Percentiles rank a stretch among this genome's conserved stretches.
These are phyloP conservation scores for Galeruca laticollis DNA, from an alignment of 2,888 invertebrate species.

Conservation along the genomic window DNA sequence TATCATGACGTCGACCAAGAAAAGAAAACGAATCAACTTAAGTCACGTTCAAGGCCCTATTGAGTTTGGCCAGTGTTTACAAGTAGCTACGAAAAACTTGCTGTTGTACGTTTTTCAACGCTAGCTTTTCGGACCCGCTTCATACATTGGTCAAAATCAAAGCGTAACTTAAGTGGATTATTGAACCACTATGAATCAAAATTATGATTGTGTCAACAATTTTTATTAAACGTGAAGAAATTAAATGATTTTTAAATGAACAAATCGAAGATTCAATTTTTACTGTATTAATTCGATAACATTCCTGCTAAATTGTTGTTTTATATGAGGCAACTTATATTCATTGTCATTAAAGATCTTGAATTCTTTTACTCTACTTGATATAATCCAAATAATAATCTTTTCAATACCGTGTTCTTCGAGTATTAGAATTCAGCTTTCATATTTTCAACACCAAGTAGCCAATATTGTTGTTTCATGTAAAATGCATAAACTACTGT, in stretches of 20 bases:
- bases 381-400: too few relatives aligned
- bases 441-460: not conserved
- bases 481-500: slow-evolving; percentile 27
- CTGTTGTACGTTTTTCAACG: slow-evolving; percentile 20
- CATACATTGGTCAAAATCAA: slow-evolving; percentile 42
- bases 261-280: not conserved
- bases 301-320: not conserved
- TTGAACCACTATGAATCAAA: slow-evolving; percentile 13
- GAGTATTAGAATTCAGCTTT: not conserved
- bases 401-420: not conserved
- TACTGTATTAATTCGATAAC: not conserved
- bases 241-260: slow-evolving; percentile 1
- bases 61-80: slow-evolving; percentile 51
- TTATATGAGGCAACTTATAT: not conserved
- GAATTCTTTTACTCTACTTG: not conserved
- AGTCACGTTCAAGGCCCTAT: slow-evolving; percentile 62
- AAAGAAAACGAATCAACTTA: slow-evolving; percentile 43
- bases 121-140: slow-evolving; percentile 26
- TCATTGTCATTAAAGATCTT: not conserved
- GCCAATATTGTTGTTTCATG: slow-evolving; percentile 15
- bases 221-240: not conserved
- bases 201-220: slow-evolving; percentile 8
- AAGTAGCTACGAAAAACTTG: slow-evolving; percentile 37
- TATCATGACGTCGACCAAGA: slow-evolving; percentile 48
- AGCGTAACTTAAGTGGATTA: slow-evolving; percentile 45